Evolutionary conservation across 2,888 invertebrate genomes (phyloP).

Genomic region (Troides aeacus): DNA sequence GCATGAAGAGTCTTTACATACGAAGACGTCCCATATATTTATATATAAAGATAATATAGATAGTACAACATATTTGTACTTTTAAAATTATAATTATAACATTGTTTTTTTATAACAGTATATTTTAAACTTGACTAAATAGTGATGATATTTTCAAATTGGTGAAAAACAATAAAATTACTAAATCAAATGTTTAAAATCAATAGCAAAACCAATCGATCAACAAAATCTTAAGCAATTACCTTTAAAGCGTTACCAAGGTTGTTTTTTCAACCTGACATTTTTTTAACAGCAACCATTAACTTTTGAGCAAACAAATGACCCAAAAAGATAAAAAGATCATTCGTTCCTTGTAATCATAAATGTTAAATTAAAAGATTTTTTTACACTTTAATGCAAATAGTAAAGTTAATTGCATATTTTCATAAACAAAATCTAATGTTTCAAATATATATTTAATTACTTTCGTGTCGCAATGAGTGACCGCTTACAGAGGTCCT

Average conservation of each 20-base stretch:
- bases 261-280: constrained; percentile 16
- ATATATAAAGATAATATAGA: too few relatives aligned
- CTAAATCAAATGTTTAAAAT: constrained; percentile 25
- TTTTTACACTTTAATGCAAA: not conserved
- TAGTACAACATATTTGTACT: too few relatives aligned
- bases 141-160: not conserved
- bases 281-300: constrained; percentile 17
- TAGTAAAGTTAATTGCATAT: not conserved
- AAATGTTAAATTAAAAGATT: not conserved
- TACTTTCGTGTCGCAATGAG: too few relatives aligned
- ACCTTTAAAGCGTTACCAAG: constrained; percentile 23
- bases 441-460: too few relatives aligned
- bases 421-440: not conserved
- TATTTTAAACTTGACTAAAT: not conserved
- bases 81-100: too few relatives aligned
- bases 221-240: constrained; percentile 27
- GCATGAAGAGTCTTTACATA: too few relatives aligned
- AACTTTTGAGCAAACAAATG: constrained; percentile 12
- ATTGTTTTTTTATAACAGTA: too few relatives aligned
- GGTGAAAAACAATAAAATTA: constrained; percentile 18
- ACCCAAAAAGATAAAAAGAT: constrained; percentile 10
- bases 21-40: too few relatives aligned
- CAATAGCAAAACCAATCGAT: constrained; percentile 24
- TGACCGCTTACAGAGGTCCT: too few relatives aligned
- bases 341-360: not conserved